Evolutionary conservation across 2,113 vertebrate genomes (phyloP).

Genomic region (Jacana jacana): DNA sequence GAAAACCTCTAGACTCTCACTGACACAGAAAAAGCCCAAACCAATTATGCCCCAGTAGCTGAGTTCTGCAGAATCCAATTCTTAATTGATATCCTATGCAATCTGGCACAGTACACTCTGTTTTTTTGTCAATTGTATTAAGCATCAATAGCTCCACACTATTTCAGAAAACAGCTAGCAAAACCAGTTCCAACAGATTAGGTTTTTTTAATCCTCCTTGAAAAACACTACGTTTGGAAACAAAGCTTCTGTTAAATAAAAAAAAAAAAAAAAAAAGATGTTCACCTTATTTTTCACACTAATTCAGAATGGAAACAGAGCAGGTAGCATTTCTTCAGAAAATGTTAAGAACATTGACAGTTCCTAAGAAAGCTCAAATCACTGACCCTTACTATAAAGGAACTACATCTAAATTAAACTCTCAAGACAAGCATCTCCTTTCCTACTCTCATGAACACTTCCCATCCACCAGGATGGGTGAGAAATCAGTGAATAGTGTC

Average conservation of each 20-base stretch:
- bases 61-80: background rate
- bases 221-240: background rate
- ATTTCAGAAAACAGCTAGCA: background rate
- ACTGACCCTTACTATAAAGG: background rate
- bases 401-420: background rate
- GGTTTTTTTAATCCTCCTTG: rapidly evolving
- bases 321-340: background rate
- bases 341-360: background rate
- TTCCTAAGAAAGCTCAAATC: background rate
- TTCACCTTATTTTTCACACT: background rate
- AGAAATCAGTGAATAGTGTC: background rate
- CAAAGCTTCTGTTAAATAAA: background rate
- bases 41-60: background rate
- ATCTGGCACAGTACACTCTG: background rate
- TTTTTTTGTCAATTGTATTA: background rate
- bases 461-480: background rate
- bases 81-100: background rate
- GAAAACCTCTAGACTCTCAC: background rate
- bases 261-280: background rate
- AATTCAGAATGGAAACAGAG: background rate
- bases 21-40: background rate
- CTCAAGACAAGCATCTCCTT: background rate
- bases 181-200: background rate
- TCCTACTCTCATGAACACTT: background rate
- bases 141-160: background rate